These are phyloP conservation scores for Piaya cayana DNA, from an alignment of 2,113 vertebrate genomes.

Conservation along the genomic window DNA sequence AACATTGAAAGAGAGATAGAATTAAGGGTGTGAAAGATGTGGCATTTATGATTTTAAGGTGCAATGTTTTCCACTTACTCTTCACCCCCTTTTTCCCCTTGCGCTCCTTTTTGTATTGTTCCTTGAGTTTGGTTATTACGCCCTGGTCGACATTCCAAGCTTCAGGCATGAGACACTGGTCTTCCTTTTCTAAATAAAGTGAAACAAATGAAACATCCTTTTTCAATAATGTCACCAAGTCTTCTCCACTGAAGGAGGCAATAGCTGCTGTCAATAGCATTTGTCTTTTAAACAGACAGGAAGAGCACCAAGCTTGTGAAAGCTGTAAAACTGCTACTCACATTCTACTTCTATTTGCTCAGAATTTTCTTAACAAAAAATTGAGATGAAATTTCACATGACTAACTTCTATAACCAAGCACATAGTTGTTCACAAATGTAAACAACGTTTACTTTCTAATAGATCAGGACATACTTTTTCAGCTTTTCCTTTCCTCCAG, in stretches of 20 bases:
- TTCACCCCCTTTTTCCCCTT: slow-evolving; percentile 99
- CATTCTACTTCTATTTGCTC: background rate
- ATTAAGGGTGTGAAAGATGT: slow-evolving; percentile 74
- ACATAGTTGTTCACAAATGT: background rate
- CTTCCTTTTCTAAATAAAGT: slow-evolving; percentile 98
- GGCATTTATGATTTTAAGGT: slow-evolving; percentile 75
- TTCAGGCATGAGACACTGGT: slow-evolving; percentile 93
- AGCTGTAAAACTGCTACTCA: slow-evolving; percentile 36
- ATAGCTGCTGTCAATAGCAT: slow-evolving; percentile 51
- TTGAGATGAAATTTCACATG: background rate
- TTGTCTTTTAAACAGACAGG: slow-evolving; percentile 55
- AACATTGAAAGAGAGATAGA: slow-evolving; percentile 80
- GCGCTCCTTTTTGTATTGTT: slow-evolving; percentile 99
- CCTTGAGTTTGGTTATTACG: slow-evolving; percentile 99
- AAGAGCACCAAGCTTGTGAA: slow-evolving; percentile 53
- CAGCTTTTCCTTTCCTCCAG: background rate
- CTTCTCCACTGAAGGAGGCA: slow-evolving; percentile 59
- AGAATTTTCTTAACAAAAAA: slow-evolving; percentile 16
- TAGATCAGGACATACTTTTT: background rate
- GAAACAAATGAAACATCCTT: slow-evolving; percentile 87
- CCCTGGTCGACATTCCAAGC: slow-evolving; percentile 99
- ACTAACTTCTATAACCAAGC: background rate
- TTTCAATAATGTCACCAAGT: slow-evolving; percentile 78
- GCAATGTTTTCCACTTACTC: slow-evolving; percentile 96
- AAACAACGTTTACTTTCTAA: background rate